Base-by-base conservation (phyloP, 2,888 invertebrate species). In the Glomeris marginata region DNA sequence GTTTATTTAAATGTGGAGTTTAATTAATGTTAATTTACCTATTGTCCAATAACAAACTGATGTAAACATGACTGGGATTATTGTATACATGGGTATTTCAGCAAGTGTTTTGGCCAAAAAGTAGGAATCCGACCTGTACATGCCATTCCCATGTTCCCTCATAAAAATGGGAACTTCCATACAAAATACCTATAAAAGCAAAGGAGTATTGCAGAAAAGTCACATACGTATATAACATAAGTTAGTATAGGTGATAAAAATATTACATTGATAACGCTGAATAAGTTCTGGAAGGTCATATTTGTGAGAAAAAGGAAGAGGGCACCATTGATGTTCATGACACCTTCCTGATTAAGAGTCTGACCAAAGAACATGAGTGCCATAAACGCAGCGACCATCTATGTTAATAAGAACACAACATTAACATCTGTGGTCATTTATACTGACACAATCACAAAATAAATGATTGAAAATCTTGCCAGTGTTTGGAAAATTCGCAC, bases 221-320 rank as follows among this genome's bases (percentile, higher is more conserved):
- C 21, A 36, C 43, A 1, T 37, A 33, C 3, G 13, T 18, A 22
- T 41, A 38, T 36, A 16, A 45, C 6, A 15, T 4, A 10, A 44
- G 36, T 52, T 6, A 47, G 5, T 13, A 20, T 2, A 28, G 28
- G 3, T 28, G 3, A 5, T 28, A 8, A 43, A 15, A 11, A 11
- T 73, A 83, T 77, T 69, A 92, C 94, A 66, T 84, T 85, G 52
- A 92, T 81, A 40, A 94, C 92, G 53, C 90, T 86, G 63, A 91
- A 91, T n/a, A 90, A 80, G 66, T 90, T 91, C 61, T 88, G 86
- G 67, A 92, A 91, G 5, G 91, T 91, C 81, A 90, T 84, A 63
- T 87, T 90, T 15, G 86, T 86, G 44, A 90, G 74, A 64, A 90
- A 82, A 62, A 91, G 78, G 66, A 90, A 92, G 49, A 92, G 74